These are phyloP conservation scores for Eledone cirrhosa DNA, from an alignment of 2,888 invertebrate species.

Conservation along the genomic window DNA sequence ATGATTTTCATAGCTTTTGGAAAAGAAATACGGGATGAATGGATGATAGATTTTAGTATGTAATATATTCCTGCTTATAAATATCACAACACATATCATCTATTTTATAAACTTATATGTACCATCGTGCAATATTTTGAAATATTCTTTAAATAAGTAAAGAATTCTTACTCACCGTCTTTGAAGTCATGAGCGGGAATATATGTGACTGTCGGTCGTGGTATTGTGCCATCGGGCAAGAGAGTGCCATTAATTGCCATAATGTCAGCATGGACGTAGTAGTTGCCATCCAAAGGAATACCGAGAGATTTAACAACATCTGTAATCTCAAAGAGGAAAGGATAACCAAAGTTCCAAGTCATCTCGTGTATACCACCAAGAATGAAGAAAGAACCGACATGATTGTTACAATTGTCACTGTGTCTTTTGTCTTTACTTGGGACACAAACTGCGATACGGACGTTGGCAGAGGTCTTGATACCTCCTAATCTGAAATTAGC, in stretches of 20 bases:
- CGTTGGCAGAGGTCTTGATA: conserved; percentile 37
- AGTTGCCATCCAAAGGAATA: conserved; percentile 32
- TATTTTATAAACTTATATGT: too few species aligned
- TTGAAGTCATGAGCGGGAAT: conserved; percentile 31
- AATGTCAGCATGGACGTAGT: conserved; percentile 33
- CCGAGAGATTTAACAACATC: conserved; percentile 31
- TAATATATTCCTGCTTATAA: too few species aligned
- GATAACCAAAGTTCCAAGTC: conserved; percentile 37
- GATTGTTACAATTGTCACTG: conserved; percentile 26
- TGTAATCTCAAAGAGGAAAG: conserved; percentile 39
- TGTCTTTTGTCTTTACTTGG: conserved; percentile 25
- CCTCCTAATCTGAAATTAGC: conserved; percentile 38
- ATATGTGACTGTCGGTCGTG: conserved; percentile 31
- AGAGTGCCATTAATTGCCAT: conserved; percentile 38
- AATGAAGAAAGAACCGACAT: conserved; percentile 40
- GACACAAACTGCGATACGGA: conserved; percentile 34
- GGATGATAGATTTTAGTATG: too few species aligned
- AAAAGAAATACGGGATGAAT: too few species aligned
- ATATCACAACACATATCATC: too few species aligned
- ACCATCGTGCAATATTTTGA: too few species aligned
- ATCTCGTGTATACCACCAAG: conserved; percentile 41
- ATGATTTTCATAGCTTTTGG: too few species aligned
- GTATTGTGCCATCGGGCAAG: conserved; percentile 30
- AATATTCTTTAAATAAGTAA: too few species aligned
- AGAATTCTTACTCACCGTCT: conserved; percentile 34